Base-by-base conservation (phyloP, 1,140 invertebrate species). In the Cotesia typhae region DNA sequence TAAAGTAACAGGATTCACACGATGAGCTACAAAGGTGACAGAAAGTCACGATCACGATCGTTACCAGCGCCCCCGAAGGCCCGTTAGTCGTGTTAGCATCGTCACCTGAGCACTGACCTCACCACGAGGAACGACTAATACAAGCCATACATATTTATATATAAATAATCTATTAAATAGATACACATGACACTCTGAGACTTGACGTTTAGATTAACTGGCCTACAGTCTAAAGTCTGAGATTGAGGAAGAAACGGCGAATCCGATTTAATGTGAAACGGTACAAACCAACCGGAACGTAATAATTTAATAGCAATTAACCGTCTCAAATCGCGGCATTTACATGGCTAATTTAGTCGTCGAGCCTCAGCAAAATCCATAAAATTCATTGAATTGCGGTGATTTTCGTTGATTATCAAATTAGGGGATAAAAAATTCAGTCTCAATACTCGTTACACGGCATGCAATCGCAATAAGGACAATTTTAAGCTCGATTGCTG, bases 41-140 rank as follows among this genome's bases (percentile, higher is more conserved):
- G 71, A 67, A 61, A 75, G 73, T 77, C 75, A 77, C 75, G 75
- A 77, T 73, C 68, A 71, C 73, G 73, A 77, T 77, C 67, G 68
- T 76, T 76, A 72, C 60, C 66, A 72, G 57, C 12, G 67, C 41
- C 28, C 74, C 12, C 75, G 59, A 61, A 71, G 68, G 47, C 63
- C 71, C 68, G 75, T 72, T 72, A 67, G 70, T 66, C 68, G 71
- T 55, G 72, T 73, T 75, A 75, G 67, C 76, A 78, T 79, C 79
- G 78, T 80, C 79, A 80, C 80, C 78, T 79, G 76, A 78, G 75
- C 76, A 77, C 71, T 79, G 80, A 81, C 78, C 80, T 74, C 78
- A 67, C 74, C 7, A 9, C 47, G 28, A 28, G 28, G 28, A 28
- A 28, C 28, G 35, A 41, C 7, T 20, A 60, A 70, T 70, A 72